These are phyloP conservation scores for Puffinus mauretanicus DNA, from an alignment of 2,113 vertebrate genomes.

Conservation along the genomic window DNA sequence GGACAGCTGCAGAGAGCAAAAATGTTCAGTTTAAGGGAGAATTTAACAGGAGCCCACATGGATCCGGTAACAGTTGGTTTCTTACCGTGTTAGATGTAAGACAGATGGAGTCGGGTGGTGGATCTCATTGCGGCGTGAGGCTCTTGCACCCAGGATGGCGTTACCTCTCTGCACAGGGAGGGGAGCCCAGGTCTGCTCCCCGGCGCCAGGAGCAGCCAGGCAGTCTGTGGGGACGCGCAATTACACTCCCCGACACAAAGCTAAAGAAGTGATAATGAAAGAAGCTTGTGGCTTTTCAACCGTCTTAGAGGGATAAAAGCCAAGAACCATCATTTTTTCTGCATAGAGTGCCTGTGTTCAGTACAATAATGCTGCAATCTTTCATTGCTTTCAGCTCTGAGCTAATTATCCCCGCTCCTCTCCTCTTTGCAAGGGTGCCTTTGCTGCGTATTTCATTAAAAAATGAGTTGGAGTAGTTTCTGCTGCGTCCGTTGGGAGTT, in stretches of 20 bases:
- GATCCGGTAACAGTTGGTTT: not conserved
- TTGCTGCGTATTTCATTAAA: not conserved
- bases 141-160: not conserved
- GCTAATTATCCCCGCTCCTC: not conserved
- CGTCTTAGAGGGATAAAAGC: not conserved
- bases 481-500: not conserved
- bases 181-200: not conserved
- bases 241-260: not conserved
- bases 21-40: not conserved
- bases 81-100: not conserved
- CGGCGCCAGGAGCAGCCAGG: not conserved
- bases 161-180: not conserved
- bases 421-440: not conserved
- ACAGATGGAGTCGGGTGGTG: not conserved
- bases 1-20: not conserved
- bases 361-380: not conserved
- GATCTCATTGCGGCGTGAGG: accelerated
- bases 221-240: not conserved
- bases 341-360: not conserved
- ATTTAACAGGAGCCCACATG: not conserved
- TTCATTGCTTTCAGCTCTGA: not conserved
- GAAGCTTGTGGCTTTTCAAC: not conserved
- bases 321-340: not conserved
- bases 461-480: not conserved
- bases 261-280: not conserved